A percentile compares a stretch with the other conserved stretches of the same genome.
Conservation (phyloP, 2,888 invertebrate genomes). For the Lochmaea crataegi region DNA sequence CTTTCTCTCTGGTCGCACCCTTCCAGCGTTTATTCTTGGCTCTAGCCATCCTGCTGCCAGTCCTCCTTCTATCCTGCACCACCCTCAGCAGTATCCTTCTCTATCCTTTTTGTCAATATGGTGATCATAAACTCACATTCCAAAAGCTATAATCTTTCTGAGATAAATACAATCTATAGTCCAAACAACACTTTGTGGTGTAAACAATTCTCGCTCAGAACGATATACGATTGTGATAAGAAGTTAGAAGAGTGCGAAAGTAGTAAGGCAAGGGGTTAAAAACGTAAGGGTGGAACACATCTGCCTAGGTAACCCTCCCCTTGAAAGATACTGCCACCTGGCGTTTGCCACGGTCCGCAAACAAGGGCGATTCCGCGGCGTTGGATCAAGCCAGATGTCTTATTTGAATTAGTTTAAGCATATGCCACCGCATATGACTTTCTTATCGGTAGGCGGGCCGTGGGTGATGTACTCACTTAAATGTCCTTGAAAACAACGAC, state of each 20-base stretch:
- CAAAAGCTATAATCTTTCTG: too few relatives aligned
- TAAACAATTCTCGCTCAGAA: constrained; percentile 33
- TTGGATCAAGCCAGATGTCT: constrained; percentile 55
- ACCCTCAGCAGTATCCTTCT: too few relatives aligned
- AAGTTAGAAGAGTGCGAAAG: constrained; percentile 50
- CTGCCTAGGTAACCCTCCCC: constrained; percentile 63
- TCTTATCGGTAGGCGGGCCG: constrained; percentile 48
- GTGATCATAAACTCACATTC: too few relatives aligned
- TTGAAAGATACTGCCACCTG: constrained; percentile 66
- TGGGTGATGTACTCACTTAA: constrained; percentile 45
- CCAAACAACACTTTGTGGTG: constrained; percentile 19
- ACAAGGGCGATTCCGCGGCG: constrained; percentile 59
- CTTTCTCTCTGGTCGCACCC: too few relatives aligned
- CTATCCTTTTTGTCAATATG: too few relatives aligned
- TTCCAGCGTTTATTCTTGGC: too few relatives aligned
- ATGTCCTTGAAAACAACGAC: constrained; percentile 29
- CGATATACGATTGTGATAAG: constrained; percentile 51
- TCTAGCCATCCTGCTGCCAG: too few relatives aligned
- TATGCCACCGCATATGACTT: constrained; percentile 55
- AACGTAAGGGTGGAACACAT: constrained; percentile 58
- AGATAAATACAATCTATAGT: not conserved
- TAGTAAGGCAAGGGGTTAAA: constrained; percentile 60
- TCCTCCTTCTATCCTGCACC: too few relatives aligned
- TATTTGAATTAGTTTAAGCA: constrained; percentile 54
- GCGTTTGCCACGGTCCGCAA: constrained; percentile 65